Evolutionary conservation across 2,113 vertebrate species (phyloP), one percentile per base, ranked within the genome.

Genomic region (Scomber colias): DNA sequence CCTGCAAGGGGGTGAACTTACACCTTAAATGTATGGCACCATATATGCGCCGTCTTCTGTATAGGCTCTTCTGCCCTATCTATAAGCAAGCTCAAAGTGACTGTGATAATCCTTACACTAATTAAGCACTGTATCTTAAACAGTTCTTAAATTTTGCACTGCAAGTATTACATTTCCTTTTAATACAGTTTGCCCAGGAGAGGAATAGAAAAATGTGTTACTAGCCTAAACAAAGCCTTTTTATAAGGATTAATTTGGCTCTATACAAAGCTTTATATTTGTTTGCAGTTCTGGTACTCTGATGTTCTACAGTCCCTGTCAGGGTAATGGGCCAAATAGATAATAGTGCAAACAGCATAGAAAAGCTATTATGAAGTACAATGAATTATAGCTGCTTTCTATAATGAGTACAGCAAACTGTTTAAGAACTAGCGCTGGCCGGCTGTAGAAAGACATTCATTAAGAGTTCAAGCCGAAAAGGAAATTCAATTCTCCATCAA

Each of bases 271-370:
- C 59, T 81, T 77, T 87, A 66, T 30, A 66, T 60, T 71, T 81
- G 75, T 85, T 81, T 87, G 77, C 77, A 83, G 82, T 85, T 87
- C 49, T 0, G 31, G 53, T 3, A 14, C 61, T 70, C 71, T 63
- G 65, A 82, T 75, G 81, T 55, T 88, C n/a, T 71, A 40, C 68
- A 79, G 44, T 79, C 60, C 51, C 73, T 67, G 57, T 78, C 83
- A 77, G 83, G 62, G 64, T 82, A 87, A 86, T 87, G 78, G 81
- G 64, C 85, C 82, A 87, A 61, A 89, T 77, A 75, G 62, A 75
- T 84, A 81, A 80, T 82, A 84, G 84, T 70, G 70, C 73, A 75
- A 87, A 75, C 53, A 69, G 64, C 71, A 80, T 16, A 64, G 54
- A 63, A 80, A 81, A 76, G 81, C 75, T 70, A 71, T 80, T 80